Conservation (phyloP, 64 coral and sea anemone species). For the Anthopleura sola region DNA sequence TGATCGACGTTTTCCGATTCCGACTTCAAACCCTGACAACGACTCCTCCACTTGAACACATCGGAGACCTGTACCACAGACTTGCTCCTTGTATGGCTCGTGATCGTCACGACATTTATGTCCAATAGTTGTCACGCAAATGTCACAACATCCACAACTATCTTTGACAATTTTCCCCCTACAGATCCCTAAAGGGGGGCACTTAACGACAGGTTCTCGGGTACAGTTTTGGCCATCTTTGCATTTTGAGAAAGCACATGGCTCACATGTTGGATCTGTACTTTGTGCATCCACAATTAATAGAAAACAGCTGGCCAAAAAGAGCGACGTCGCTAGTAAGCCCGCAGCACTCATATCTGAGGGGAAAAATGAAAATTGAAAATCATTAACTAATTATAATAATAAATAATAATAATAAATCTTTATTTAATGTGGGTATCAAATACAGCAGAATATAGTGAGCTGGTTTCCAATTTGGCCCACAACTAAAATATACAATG, state of each 20-base stretch:
- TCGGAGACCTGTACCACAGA: constrained; percentile 39
- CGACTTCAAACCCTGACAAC: constrained; percentile 29
- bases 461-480: no score
- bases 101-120: constrained; percentile 55
- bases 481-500: no score
- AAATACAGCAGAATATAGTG: no score
- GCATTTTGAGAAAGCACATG: not conserved
- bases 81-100: constrained; percentile 9
- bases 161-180: constrained; percentile 62
- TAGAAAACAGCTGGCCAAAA: not conserved
- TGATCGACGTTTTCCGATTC: not conserved
- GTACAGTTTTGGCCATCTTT: constrained; percentile 15
- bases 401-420: no score
- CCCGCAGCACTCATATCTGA: not conserved
- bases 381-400: no score
- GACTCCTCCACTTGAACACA: constrained; percentile 31
- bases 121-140: constrained; percentile 62
- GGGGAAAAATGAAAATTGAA: no score
- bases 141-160: constrained; percentile 70
- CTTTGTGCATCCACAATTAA: not conserved
- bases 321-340: not conserved
- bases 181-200: constrained; percentile 46
- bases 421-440: no score
- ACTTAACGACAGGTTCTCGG: constrained; percentile 26
- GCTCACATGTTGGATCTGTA: not conserved